phyloP scores from a whole-genome alignment of 2,888 invertebrate species.

The Drosophila kanekoi region DNA sequence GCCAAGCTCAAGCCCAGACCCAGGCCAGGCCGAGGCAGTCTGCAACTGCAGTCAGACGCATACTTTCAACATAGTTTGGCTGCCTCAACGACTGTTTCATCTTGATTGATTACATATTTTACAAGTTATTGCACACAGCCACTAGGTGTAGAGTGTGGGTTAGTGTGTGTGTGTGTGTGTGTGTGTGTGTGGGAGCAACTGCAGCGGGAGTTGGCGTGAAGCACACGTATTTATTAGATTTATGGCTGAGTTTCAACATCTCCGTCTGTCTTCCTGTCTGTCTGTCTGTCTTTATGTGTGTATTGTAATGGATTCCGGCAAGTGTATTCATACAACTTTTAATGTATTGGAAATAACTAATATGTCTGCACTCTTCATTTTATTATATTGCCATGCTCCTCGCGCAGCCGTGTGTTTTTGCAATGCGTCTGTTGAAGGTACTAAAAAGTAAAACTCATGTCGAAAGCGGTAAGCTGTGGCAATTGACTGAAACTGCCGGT shows the following conservation, averaged over 20 bases:
- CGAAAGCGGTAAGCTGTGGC: conserved; percentile 80
- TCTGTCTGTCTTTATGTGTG: conserved; percentile 24
- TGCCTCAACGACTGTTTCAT: conserved; percentile 81
- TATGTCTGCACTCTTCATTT: conserved; percentile 30
- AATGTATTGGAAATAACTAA: conserved; percentile 77
- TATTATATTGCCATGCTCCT: neutral
- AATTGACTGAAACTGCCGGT: conserved; percentile 80
- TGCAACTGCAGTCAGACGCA: conserved; percentile 80
- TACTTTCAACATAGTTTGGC: conserved; percentile 80
- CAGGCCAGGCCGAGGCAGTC: conserved; percentile 19
- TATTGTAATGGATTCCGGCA: conserved; percentile 72
- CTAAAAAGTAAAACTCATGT: conserved; percentile 78
- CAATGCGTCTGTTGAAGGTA: conserved; percentile 56
- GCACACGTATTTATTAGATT: conserved; percentile 78
- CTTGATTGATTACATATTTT: conserved; percentile 80
- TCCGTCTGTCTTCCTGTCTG: conserved; percentile 24
- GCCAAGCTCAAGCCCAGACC: neutral
- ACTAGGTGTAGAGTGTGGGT: neutral
- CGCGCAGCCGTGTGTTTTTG: too few species aligned
- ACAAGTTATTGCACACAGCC: conserved; percentile 75
- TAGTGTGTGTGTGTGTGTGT: neutral
- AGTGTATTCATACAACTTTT: conserved; percentile 80
- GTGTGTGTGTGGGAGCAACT: conserved; percentile 2
- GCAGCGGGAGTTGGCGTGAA: conserved; percentile 44
- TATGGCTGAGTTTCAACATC: conserved; percentile 68